Base-by-base conservation (phyloP, 2,797 vertebrate species). In the Pseudochirops corinnae region DNA sequence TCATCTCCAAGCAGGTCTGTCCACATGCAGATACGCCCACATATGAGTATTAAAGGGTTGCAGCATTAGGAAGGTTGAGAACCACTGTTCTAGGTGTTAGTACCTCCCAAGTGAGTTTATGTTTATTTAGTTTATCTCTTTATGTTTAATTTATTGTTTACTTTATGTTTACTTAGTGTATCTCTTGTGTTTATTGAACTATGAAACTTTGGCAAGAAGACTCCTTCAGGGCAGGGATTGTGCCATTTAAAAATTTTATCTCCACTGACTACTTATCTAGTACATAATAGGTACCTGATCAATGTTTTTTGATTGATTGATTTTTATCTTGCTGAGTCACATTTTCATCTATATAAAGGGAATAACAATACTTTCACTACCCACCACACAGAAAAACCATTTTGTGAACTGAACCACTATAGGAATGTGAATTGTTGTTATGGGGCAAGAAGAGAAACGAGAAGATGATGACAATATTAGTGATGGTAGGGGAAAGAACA, bases 301-400 rank as follows among this genome's bases (percentile, higher is more conserved):
- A 82, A 94, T 96, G 29, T 93, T 95, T 90, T 58, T 93, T 93
- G 5, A 94, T 18, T 14, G 62, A 67, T 16, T n/a, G 62, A 28
- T 13, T 62, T 53, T 26, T 93, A 39, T 18, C 10, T 39, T 21
- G 55, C 93, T 93, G 92, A 93, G 82, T 91, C 33, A n/a, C 31
- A n/a, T 67, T 67, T n/a, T n/a, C 4, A 33, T 33, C 31, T 67
- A 67, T 14, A 67, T n/a, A 67, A 67, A 16, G 33, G 33, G 62
- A 67, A 9, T n/a, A n/a, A n/a, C 9, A n/a, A n/a, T 5, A n/a
- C 31, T 67, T 33, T n/a, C 4, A 67, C 13, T 13, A 62, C 11
- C 57, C 2, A 62, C 29, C 12, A 5, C 33, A 67, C 1, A 67
- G 62, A n/a, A 67, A 67, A n/a, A 67, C 16, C 31, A 67, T 67